Conservation (phyloP, 1,140 invertebrate species). For the Pararge aegeria region DNA sequence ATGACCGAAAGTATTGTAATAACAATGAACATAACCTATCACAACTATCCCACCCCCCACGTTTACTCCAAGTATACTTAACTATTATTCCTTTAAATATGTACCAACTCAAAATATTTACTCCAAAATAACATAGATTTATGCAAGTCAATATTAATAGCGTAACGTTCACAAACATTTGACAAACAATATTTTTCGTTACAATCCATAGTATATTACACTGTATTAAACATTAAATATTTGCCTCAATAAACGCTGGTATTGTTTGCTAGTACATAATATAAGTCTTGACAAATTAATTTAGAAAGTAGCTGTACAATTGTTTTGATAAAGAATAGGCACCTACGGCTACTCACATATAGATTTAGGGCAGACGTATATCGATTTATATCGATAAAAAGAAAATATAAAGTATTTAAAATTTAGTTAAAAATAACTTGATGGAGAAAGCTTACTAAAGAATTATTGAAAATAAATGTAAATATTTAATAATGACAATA, state of each 20-base stretch:
- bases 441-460: too few relatives aligned
- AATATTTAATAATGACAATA: too few relatives aligned
- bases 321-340: constrained; percentile 14
- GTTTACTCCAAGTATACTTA: neutral
- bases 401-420: neutral
- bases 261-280: constrained; percentile 64
- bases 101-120: constrained; percentile 21
- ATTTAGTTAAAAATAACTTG: too few relatives aligned
- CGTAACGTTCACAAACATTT: constrained; percentile 13
- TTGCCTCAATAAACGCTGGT: constrained; percentile 55
- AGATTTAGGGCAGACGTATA: neutral
- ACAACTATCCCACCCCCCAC: too few relatives aligned
- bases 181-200: constrained; percentile 34
- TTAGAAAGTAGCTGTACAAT: constrained; percentile 42
- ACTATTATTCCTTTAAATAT: constrained; percentile 17
- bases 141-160: constrained; percentile 31
- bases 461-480: too few relatives aligned
- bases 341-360: neutral
- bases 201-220: constrained; percentile 49
- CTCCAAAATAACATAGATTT: constrained; percentile 23
- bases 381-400: neutral
- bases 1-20: too few relatives aligned
- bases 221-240: constrained; percentile 61
- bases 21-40: too few relatives aligned
- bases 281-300: constrained; percentile 67